Percentiles rank a stretch among this genome's conserved stretches.
Evolutionary conservation across 2,888 invertebrate species (phyloP).

Genomic region (Leucozona laternaria): DNA sequence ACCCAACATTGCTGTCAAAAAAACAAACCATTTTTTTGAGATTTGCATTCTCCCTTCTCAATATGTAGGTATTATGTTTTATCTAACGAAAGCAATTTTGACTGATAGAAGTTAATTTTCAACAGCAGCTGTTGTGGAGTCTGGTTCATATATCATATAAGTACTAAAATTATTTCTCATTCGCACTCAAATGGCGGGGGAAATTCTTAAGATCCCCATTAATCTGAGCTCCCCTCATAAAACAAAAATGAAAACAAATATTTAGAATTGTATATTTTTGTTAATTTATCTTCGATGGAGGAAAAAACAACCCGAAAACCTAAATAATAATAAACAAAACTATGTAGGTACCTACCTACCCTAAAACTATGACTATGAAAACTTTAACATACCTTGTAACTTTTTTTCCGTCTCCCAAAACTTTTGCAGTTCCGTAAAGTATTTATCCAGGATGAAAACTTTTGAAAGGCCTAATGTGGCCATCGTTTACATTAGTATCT

Average conservation of each 20-base stretch:
- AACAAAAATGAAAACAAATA: neutral
- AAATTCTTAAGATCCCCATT: neutral
- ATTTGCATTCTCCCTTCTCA: neutral
- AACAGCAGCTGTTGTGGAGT: neutral
- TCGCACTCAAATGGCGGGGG: neutral
- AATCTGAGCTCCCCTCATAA: neutral
- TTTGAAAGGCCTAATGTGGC: slow-evolving; percentile 98
- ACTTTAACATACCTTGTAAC: slow-evolving; percentile 91
- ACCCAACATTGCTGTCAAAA: neutral
- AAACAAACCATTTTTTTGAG: neutral
- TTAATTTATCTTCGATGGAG: neutral
- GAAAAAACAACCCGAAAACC: neutral
- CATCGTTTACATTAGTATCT: slow-evolving; percentile 86
- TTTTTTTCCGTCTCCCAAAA: slow-evolving; percentile 98
- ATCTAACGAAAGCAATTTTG: neutral
- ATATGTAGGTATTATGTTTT: neutral
- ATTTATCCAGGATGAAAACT: slow-evolving; percentile 98
- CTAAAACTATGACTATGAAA: neutral
- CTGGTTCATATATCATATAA: neutral
- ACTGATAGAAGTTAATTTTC: neutral
- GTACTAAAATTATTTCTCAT: neutral
- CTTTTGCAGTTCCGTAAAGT: slow-evolving; percentile 97
- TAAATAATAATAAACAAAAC: neutral
- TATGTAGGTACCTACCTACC: neutral
- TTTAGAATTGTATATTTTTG: neutral